Evolutionary conservation across 2,888 invertebrate species (phyloP), one percentile per base, ranked within the genome.

Genomic region (Orchestes rusci): DNA sequence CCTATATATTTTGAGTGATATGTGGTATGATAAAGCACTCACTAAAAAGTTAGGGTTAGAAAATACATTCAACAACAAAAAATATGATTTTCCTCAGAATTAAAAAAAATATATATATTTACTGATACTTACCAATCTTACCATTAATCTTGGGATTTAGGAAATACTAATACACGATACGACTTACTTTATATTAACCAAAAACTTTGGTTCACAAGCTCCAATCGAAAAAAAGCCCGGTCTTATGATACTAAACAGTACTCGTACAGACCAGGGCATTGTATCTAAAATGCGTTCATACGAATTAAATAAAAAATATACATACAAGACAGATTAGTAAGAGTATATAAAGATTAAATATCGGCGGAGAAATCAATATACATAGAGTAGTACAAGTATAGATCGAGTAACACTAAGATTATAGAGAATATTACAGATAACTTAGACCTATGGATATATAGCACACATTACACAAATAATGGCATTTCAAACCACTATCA

Each of bases 391-490:
- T 23, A 48, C 39, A 34, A 30, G 32, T 45, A 33, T 34, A 33
- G 32, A 51, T 20, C 5, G 28, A 39, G 19, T 29, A 37, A 32
- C 41, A 41, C 40, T 40, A 43, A 46, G 45, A 50, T 45, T 47
- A 51, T 39, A 48, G 47, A 47, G 50, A 38, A 48, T 45, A 42
- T 48, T 51, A 51, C 44, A 48, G 41, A 19, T 55, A 54, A 51
- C 55, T 54, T 56, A 55, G 41, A 40, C 58, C n/a, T 60, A 59
- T 49, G 49, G 57, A 61, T 62, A 61, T 62, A 63, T 62, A 65
- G 66, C 65, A 66, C 66, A 67, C 66, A 66, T 65, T 61, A 63
- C 61, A 61, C 47, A 52, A 52, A 62, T 60, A 62, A 65, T 63
- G 64, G 65, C 65, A 65, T 64, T 65, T 63, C 59, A 63, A 62